Percentiles rank a stretch among this genome's conserved stretches.
Evolutionary conservation across 2,797 vertebrate species (phyloP).

Genomic region (Discoglossus pictus): DNA sequence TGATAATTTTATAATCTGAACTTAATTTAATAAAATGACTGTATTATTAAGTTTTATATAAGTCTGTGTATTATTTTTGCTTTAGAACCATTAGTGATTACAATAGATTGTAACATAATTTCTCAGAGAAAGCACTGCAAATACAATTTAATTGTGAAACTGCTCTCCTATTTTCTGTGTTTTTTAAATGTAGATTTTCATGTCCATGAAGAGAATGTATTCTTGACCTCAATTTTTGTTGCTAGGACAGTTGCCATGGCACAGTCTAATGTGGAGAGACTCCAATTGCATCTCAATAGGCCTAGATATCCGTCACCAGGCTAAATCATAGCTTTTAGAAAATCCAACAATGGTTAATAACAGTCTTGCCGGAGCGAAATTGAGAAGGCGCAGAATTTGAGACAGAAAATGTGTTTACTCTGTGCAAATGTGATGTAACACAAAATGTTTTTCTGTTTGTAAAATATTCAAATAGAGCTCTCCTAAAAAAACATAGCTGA

Average conservation of each 20-base stretch:
- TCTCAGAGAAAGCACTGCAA: too few relatives aligned
- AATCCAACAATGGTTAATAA: slow-evolving; percentile 2
- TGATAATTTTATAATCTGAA: too few relatives aligned
- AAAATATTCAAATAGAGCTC: too few relatives aligned
- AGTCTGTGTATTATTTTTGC: too few relatives aligned
- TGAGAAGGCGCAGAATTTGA: not conserved
- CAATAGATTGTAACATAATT: too few relatives aligned
- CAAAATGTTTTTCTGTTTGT: too few relatives aligned
- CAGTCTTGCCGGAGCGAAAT: not conserved
- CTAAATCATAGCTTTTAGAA: slow-evolving; percentile 29
- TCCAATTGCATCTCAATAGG: slow-evolving; percentile 43
- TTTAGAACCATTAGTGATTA: too few relatives aligned
- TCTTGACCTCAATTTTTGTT: slow-evolving; percentile 45
- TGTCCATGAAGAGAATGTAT: slow-evolving; percentile 24
- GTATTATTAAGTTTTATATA: too few relatives aligned
- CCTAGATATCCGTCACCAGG: slow-evolving; percentile 19
- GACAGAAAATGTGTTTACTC: too few relatives aligned
- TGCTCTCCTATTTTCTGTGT: slow-evolving; percentile 1
- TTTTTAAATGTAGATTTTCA: slow-evolving; percentile 33
- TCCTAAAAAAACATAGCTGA: not conserved
- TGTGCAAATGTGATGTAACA: too few relatives aligned
- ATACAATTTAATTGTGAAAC: too few relatives aligned
- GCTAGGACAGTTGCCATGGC: slow-evolving; percentile 44
- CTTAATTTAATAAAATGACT: too few relatives aligned
- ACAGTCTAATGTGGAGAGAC: slow-evolving; percentile 25